These are phyloP conservation scores for Axis porcinus DNA, from an alignment of 2,113 vertebrate species.

Conservation along the genomic window DNA sequence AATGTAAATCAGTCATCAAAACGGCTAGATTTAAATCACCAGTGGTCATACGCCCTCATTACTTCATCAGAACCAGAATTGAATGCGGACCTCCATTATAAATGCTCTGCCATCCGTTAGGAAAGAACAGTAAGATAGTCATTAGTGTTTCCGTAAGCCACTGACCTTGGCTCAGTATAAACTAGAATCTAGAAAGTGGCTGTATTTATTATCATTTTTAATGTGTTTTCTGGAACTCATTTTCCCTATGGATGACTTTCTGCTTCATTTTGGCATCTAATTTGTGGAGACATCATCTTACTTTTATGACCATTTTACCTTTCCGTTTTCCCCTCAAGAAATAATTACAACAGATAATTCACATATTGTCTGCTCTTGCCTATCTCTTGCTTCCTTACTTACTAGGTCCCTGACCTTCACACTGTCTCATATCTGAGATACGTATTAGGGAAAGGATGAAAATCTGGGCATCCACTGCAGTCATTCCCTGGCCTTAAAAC, in stretches of 20 bases:
- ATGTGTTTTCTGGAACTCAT: conserved; percentile 19
- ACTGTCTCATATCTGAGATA: background rate
- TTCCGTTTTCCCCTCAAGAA: background rate
- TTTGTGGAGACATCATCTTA: conserved; percentile 13
- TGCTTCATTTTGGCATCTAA: conserved; percentile 25
- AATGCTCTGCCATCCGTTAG: background rate
- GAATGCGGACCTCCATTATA: background rate
- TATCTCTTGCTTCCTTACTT: background rate
- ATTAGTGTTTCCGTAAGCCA: conserved; percentile 1
- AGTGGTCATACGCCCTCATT: background rate
- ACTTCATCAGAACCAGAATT: background rate
- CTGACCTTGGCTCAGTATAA: conserved; percentile 44
- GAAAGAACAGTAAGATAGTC: background rate
- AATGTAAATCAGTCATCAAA: conserved; percentile 3
- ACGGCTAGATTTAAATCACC: conserved; percentile 15
- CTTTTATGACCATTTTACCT: background rate
- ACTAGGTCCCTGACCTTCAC: background rate
- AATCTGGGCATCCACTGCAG: background rate
- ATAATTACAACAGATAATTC: background rate
- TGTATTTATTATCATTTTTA: conserved; percentile 59
- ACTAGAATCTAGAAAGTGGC: conserved; percentile 36
- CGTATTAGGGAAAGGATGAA: background rate
- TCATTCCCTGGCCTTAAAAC: background rate
- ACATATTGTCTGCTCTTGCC: background rate
- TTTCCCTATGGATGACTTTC: conserved; percentile 25